These are phyloP conservation scores for Kryptopterus vitreolus DNA, from an alignment of 2,797 vertebrate genomes.

Conservation along the genomic window DNA sequence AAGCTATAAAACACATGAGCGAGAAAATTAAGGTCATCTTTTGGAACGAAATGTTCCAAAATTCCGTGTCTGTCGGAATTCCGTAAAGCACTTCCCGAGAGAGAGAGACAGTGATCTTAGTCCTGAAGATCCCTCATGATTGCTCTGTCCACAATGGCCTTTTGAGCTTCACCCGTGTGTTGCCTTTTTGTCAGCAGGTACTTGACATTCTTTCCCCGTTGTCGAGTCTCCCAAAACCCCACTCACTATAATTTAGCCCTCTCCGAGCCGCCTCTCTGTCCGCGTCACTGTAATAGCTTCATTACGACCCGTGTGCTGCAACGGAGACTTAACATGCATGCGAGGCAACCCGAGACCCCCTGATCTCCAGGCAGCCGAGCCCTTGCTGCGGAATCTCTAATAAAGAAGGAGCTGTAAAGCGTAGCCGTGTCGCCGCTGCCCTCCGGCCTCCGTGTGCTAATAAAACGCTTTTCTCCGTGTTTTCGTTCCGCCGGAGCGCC, in stretches of 20 bases:
- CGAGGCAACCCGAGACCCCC: constrained; percentile 58
- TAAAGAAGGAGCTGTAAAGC: constrained; percentile 54
- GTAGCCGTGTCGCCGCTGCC: too few species aligned
- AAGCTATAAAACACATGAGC: too few species aligned
- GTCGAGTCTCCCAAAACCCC: background rate
- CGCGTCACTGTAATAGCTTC: constrained; percentile 63
- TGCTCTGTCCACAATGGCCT: constrained; percentile 15
- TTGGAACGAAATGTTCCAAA: too few species aligned
- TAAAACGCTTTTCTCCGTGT: background rate
- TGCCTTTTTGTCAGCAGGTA: constrained; percentile 29
- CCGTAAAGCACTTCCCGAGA: background rate
- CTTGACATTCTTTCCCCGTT: constrained; percentile 20
- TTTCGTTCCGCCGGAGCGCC: background rate
- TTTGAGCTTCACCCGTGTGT: constrained; percentile 5
- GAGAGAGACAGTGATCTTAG: background rate
- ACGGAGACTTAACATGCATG: constrained; percentile 69
- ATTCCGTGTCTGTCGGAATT: too few species aligned
- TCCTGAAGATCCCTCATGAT: constrained; percentile 14
- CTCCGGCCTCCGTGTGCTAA: background rate
- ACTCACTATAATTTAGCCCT: constrained; percentile 16
- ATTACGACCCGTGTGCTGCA: constrained; percentile 62
- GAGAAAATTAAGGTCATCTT: too few species aligned
- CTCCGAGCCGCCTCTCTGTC: constrained; percentile 47
- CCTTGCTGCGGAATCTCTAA: constrained; percentile 71
- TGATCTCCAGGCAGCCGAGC: constrained; percentile 60